Evolutionary conservation across 2,888 invertebrate species (phyloP), one percentile per base, ranked within the genome.

Genomic region (Ophioninae sp.): DNA sequence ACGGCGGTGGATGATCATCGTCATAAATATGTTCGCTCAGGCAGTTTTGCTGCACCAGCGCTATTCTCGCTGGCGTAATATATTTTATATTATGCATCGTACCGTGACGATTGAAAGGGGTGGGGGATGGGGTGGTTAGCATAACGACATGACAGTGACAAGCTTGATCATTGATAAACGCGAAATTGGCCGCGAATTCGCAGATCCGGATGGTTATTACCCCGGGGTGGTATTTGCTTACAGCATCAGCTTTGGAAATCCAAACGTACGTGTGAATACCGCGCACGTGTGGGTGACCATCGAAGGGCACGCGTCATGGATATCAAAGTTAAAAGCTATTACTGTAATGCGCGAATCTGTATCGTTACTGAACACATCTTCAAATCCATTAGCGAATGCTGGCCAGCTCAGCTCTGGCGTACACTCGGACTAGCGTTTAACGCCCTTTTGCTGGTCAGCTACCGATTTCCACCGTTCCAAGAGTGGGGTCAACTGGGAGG

Each of bases 161-260:
- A 41, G 80, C 61, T 80, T 80, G 79, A 83, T 83, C 73, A 74
- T 62, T 73, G 77, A 83, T 83, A 77, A 83, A 73, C 76, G 83
- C 30, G 67, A 80, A 83, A 77, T 64, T 69, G 64, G 78, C 56
- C 77, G 41, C 62, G 64, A 69, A 78, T 70, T 64, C 78, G 78
- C 57, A 44, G 59, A 50, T 3, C 13, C 50, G 17, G 17, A 50
- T 50, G 50, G 50, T 50, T 50, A 50, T 50, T 50, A 17, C 50
- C 50, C 30, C 23, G 10, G 44, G 44, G 10, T 37, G 59, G 41
- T 70, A 59, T 76, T 78, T 76, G 76, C 75, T 70, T 57, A 21
- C 64, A 70, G 64, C 21, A 41, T 57, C 74, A 62, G 57, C 74
- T 64, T 61, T 62, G 62, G 78, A 62, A 70, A 70, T 21, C n/a